Conservation (phyloP, 2,797 vertebrate genomes). For the Notamacropus eugenii region DNA sequence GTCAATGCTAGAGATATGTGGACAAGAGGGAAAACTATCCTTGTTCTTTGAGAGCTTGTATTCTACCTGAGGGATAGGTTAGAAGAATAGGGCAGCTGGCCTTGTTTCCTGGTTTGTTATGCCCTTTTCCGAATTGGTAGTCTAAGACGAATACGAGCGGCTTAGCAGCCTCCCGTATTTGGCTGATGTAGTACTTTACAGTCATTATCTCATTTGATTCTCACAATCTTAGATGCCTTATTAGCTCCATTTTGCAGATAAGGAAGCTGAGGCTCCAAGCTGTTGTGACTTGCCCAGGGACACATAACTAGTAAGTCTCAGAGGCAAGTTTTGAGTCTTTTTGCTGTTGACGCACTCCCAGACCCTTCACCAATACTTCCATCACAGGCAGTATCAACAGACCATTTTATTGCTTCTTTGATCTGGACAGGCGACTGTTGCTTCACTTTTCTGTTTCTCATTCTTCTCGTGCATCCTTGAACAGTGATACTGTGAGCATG, state of each 20-base stretch:
- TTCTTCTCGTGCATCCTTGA: constrained; percentile 22
- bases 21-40: neutral
- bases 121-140: neutral
- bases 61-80: neutral
- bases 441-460: neutral
- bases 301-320: neutral
- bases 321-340: neutral
- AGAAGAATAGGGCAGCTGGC: neutral
- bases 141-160: neutral
- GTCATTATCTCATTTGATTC: neutral
- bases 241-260: neutral
- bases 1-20: neutral
- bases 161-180: neutral
- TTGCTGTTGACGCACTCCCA: neutral
- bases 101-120: neutral
- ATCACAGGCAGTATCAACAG: neutral
- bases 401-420: constrained; percentile 32
- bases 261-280: neutral
- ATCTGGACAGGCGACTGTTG: neutral
- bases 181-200: neutral
- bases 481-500: neutral
- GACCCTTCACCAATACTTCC: constrained; percentile 16
- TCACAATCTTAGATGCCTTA: neutral
- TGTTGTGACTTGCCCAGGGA: neutral
- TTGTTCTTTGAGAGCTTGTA: neutral